Evolutionary conservation across 2,888 invertebrate genomes (phyloP), one percentile per base, ranked within the genome.

Genomic region (Oasisia sp.): DNA sequence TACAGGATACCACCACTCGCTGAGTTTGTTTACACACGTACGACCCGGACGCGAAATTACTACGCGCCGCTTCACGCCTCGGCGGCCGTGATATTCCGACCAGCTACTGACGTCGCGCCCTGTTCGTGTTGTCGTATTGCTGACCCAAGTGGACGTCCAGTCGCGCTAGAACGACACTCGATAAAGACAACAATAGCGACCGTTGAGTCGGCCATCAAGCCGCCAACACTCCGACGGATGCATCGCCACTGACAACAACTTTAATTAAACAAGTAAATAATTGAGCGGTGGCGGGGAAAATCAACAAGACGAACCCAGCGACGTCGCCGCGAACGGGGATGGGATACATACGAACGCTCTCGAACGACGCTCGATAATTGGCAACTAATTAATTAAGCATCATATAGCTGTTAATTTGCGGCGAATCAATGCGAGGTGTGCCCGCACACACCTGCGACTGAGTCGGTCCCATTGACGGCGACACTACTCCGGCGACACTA

Each of bases 1-100:
- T 74, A 74, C 74, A 74, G 27, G 74, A 74, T n/a, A 74, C 74
- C 7, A 19, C 74, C 74, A n/a, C 74, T 74, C 27, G 74, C 74
- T 74, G 74, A 74, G 74, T 74, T 74, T 74, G 74, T 74, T 74
- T 74, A 74, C 74, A 74, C 74, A 74, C 74, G 74, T 74, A 74
- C 74, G 27, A 74, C 19, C 5, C 74, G 5, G 27, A 74, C 74
- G 74, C 74, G 74, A 74, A 74, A 74, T 74, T 74, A 74, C 74
- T 74, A 14, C 74, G 74, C 74, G 74, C 74, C 74, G 74, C 27
- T 3, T 74, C 74, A 74, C 74, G 74, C 74, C 74, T n/a, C 27
- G 74, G 19, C 27, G 19, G 14, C 74, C 19, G 74, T 74, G 27
- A 74, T 74, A 19, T n/a, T 27, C 74, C 74, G 14, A 19, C 27